Evolutionary conservation across 2,113 vertebrate genomes (phyloP).

Genomic region (Bostrychus sinensis): DNA sequence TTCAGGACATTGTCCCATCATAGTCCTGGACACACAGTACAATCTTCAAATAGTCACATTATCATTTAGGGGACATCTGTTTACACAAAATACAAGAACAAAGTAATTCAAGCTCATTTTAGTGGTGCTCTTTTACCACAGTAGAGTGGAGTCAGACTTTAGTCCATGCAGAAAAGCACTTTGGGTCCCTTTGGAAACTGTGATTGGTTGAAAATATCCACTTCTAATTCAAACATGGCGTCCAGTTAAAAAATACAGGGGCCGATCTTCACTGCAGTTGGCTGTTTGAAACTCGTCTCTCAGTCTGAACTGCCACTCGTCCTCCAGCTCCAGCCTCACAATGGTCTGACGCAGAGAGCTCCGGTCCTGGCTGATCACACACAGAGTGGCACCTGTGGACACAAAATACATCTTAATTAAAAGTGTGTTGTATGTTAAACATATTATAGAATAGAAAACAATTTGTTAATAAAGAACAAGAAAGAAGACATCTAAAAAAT

Average conservation of each 20-base stretch:
- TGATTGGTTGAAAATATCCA: slow-evolving; percentile 25
- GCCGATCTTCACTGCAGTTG: slow-evolving; percentile 94
- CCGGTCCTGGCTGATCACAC: slow-evolving; percentile 96
- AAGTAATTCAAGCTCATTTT: slow-evolving; percentile 24
- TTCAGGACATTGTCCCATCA: slow-evolving; percentile 50
- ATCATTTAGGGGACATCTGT: slow-evolving; percentile 21
- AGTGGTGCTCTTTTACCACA: slow-evolving; percentile 23
- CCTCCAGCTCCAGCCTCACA: slow-evolving; percentile 93
- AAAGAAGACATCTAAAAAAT: background rate
- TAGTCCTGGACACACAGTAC: slow-evolving; percentile 55
- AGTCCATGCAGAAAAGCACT: slow-evolving; percentile 19
- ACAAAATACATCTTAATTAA: background rate
- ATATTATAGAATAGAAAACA: too few relatives aligned
- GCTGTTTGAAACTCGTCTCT: slow-evolving; percentile 98
- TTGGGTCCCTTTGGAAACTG: slow-evolving; percentile 11
- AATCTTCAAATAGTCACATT: slow-evolving; percentile 58
- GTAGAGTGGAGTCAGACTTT: slow-evolving; percentile 18
- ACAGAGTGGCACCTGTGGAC: slow-evolving; percentile 92
- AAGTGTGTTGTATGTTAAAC: too few relatives aligned
- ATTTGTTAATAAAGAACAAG: background rate
- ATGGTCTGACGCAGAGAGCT: slow-evolving; percentile 96
- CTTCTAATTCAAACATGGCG: slow-evolving; percentile 85
- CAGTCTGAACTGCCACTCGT: slow-evolving; percentile 98
- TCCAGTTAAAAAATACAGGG: slow-evolving; percentile 95
- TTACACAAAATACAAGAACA: slow-evolving; percentile 31